Base-by-base conservation (phyloP, 2,888 invertebrate genomes). In the Plemyria rubiginata region DNA sequence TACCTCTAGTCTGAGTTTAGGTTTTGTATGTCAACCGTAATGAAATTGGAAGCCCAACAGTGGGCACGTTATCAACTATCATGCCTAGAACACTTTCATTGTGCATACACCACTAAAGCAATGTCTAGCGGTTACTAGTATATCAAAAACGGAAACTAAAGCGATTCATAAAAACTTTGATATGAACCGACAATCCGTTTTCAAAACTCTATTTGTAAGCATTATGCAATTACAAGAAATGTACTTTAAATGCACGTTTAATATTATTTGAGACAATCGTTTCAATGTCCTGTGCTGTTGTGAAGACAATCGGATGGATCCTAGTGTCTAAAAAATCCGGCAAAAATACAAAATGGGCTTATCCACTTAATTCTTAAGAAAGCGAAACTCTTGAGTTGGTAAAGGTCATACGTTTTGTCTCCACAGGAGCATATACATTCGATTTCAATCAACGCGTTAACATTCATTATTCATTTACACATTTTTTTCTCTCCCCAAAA, bases 391-490 rank as follows among this genome's bases (percentile, higher is more conserved):
- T n/a, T 7, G 8, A 45, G 45, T 9, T 45, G 16, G 16, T 43
- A 2, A 13, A 11, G n/a, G 16, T 16, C 45, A 45, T 43, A 13
- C 43, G 15, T 45, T 8, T 36, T 58, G 45, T 12, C 45, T 36
- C 36, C 58, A 28, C 51, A 36, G 8, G 2, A 51, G 50, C 11
- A 9, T 0, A 22, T 22, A 15, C 16, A 32, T 45, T 54, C 7
- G 32, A 43, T n/a, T 7, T 48, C 28, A 8, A n/a, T n/a, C 43
- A 51, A 59, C 59, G 55, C 55, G 51, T 56, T 62, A 60, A 57
- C 54, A 50, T 45, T 41, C 45, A 45, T 58, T 8, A 15, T 56
- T 16, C 29, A 38, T 50, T 32, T 43, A 28, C 9, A 38, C 4
- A 6, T 43, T 45, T 32, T 12, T 48, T 45, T n/a, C 50, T 43